Percentiles rank a stretch among this genome's conserved stretches.
These are phyloP conservation scores for Colistium nudipinnis DNA, from an alignment of 2,113 vertebrate species.

Conservation along the genomic window DNA sequence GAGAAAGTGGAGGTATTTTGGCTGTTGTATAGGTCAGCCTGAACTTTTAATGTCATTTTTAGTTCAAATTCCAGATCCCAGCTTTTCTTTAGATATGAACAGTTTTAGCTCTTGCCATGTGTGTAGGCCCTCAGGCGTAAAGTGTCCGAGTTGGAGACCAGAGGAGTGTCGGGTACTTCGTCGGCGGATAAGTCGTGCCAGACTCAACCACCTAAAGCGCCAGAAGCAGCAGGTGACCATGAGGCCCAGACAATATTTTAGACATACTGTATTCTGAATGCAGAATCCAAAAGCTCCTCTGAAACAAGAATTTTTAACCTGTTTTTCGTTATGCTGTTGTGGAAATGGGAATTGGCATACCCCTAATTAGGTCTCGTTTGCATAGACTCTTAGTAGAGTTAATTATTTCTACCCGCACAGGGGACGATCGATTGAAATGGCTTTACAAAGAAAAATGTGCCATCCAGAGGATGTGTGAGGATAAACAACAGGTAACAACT, in stretches of 20 bases:
- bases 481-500: constrained; percentile 85
- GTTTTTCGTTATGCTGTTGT: too few relatives aligned
- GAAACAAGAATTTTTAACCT: too few relatives aligned
- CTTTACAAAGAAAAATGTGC: constrained; percentile 76
- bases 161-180: background rate
- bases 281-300: too few relatives aligned
- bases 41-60: background rate
- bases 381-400: too few relatives aligned
- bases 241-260: background rate
- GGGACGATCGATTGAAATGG: constrained; percentile 30
- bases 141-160: constrained; percentile 67
- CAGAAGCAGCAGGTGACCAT: constrained; percentile 34
- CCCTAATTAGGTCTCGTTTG: too few relatives aligned
- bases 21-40: background rate
- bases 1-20: constrained; percentile 84
- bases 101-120: background rate
- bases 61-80: background rate
- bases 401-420: constrained; percentile 24
- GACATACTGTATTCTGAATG: background rate
- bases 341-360: too few relatives aligned
- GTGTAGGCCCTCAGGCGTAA: constrained; percentile 69
- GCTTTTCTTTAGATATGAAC: background rate
- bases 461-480: constrained; percentile 79
- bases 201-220: constrained; percentile 31
- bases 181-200: constrained; percentile 46